phyloP scores from a whole-genome alignment of 2,113 vertebrate species.

The Ictalurus punctatus region DNA sequence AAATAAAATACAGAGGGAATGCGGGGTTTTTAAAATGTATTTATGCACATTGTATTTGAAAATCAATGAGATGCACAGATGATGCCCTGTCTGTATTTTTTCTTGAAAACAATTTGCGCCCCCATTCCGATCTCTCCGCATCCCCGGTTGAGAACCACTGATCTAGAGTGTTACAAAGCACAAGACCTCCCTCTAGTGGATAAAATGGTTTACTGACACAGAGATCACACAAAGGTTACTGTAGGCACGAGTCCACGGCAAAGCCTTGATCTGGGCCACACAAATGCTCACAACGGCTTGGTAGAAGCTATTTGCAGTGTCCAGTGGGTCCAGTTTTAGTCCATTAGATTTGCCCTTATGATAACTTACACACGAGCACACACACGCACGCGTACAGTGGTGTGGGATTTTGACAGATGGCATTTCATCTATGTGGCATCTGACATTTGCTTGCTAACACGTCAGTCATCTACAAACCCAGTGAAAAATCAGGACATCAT shows the following conservation, averaged over 20 bases:
- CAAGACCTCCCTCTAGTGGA: constrained; percentile 37
- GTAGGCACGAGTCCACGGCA: neutral
- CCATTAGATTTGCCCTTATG: neutral
- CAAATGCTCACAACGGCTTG: neutral
- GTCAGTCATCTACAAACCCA: constrained; percentile 57
- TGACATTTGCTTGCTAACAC: constrained; percentile 81
- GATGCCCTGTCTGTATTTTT: too few species aligned
- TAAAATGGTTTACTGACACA: neutral
- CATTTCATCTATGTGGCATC: constrained; percentile 73
- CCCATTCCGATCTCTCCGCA: too few species aligned
- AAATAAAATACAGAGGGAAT: too few species aligned
- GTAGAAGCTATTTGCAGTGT: constrained; percentile 1
- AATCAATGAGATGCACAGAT: too few species aligned
- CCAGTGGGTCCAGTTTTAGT: neutral
- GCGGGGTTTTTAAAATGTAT: too few species aligned
- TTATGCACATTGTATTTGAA: too few species aligned
- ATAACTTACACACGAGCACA: constrained; percentile 21
- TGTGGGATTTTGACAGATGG: constrained; percentile 72
- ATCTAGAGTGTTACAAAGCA: neutral
- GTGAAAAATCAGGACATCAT: constrained; percentile 60
- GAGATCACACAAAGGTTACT: neutral
- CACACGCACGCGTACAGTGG: constrained; percentile 25
- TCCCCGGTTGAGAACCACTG: too few species aligned
- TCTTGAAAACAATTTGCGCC: too few species aligned
- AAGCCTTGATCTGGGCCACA: neutral